These are phyloP conservation scores for Baronia brevicornis DNA, from an alignment of 2,888 invertebrate genomes.

Conservation along the genomic window DNA sequence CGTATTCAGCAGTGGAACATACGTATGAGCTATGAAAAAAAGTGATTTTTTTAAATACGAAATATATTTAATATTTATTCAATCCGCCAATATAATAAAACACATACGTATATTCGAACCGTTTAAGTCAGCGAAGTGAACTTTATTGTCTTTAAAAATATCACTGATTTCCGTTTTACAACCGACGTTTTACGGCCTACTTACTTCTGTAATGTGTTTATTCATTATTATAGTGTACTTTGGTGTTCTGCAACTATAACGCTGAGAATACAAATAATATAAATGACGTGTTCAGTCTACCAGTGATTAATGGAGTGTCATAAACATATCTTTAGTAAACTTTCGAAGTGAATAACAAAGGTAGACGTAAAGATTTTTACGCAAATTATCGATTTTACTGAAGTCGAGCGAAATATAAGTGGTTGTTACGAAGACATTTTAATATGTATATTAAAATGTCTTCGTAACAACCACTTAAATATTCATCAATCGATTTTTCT, in stretches of 20 bases:
- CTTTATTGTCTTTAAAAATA: constrained; percentile 36
- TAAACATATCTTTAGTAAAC: constrained; percentile 4
- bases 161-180: constrained; percentile 29
- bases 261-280: too few species aligned
- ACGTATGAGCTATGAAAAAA: too few species aligned
- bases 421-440: constrained; percentile 6
- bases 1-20: too few species aligned
- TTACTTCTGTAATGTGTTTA: constrained; percentile 26
- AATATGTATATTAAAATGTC: background rate
- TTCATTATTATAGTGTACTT: constrained; percentile 15
- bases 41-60: too few species aligned
- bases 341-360: background rate
- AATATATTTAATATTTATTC: too few species aligned
- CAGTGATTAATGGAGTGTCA: background rate
- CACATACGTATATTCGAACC: constrained; percentile 28
- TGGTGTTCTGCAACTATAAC: too few species aligned
- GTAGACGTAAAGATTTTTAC: background rate
- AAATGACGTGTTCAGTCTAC: too few species aligned
- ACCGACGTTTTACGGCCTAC: constrained; percentile 26
- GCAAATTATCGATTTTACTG: constrained; percentile 6
- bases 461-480: constrained; percentile 2
- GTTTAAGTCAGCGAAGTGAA: constrained; percentile 32
- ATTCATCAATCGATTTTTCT: too few species aligned
- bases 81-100: constrained; percentile 23
- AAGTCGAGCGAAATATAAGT: too few species aligned